Conservation (phyloP, 2,797 vertebrate species). For the Poeciliopsis infans region DNA sequence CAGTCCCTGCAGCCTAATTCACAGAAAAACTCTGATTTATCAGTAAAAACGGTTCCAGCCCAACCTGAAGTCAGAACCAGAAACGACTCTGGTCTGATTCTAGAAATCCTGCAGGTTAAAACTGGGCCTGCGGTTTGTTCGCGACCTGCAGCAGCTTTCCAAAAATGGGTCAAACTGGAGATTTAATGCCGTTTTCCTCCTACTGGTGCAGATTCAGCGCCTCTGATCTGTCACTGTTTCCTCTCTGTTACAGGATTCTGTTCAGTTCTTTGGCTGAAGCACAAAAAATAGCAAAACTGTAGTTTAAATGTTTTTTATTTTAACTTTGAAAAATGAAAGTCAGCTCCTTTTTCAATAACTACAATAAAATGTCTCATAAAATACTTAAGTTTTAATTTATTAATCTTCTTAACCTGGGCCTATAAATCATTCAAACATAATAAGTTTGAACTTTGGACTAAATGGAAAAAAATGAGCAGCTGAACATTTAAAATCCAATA, state of each 20-base stretch:
- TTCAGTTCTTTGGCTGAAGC: background rate
- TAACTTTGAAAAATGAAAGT: background rate
- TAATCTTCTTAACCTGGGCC: background rate
- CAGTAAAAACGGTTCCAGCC: background rate
- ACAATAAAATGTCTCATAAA: background rate
- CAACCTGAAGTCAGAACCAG: background rate
- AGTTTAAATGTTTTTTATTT: background rate
- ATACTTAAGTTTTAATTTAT: background rate
- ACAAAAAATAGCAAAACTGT: background rate
- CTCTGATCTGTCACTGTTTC: background rate
- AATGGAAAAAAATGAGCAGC: background rate
- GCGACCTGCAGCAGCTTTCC: background rate
- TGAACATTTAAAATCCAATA: background rate
- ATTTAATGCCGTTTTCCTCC: background rate
- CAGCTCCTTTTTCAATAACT: background rate
- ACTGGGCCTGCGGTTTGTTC: constrained; percentile 2
- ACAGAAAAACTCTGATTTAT: background rate
- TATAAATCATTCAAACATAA: background rate
- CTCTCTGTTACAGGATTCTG: background rate
- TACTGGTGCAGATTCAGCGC: background rate
- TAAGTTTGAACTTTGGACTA: background rate
- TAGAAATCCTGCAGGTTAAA: background rate
- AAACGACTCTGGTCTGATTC: background rate
- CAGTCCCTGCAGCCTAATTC: background rate
- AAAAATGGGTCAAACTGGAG: constrained; percentile 9